Base-by-base conservation (phyloP, 2,888 invertebrate species). In the Allygus modestus region DNA sequence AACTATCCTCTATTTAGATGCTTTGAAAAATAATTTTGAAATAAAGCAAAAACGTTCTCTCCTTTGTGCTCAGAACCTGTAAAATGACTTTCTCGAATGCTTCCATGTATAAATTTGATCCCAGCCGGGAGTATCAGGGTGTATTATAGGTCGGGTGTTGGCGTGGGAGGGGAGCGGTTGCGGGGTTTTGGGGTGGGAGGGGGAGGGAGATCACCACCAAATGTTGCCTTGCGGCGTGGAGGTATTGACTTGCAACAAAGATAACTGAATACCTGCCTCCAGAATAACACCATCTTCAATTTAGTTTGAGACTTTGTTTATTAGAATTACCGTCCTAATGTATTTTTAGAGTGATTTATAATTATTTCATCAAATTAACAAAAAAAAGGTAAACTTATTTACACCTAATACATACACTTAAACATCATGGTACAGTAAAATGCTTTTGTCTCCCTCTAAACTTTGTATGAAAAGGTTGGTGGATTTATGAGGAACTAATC, bases 161-260 rank as follows among this genome's bases (percentile, higher is more conserved):
- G 58, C 20, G 23, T 1, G 5, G 58, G 23, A 2, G 28, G 31
- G 26, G 65, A 7, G 28, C 7, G 28, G 26, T 28, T 28, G 1
- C 2, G 28, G 9, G 31, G 65, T 2, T 28, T 0, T 28, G 28
- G 31, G 28, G 31, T 23, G 54, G 65, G 28, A n/a, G 7, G 15
- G 31, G 65, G 65, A 28, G 31, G 20, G 15, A 15, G 31, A 65
- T 65, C 58, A 65, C 65, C 65, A 15, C 65, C 65, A 65, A 65
- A 65, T 65, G 65, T 65, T 65, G 65, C 65, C 65, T 65, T 65
- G 65, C 65, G 65, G 65, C 65, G 31, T 9, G 65, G 15, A 28
- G 65, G 65, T 65, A 65, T 65, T 65, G 65, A 65, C 65, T 65
- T 65, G 65, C 65, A 65, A 65, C 65, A 31, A 65, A 65, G 65